Percentiles rank a stretch among this genome's conserved stretches.
Evolutionary conservation across 2,888 invertebrate genomes (phyloP).

Genomic region (Agrochola macilenta): DNA sequence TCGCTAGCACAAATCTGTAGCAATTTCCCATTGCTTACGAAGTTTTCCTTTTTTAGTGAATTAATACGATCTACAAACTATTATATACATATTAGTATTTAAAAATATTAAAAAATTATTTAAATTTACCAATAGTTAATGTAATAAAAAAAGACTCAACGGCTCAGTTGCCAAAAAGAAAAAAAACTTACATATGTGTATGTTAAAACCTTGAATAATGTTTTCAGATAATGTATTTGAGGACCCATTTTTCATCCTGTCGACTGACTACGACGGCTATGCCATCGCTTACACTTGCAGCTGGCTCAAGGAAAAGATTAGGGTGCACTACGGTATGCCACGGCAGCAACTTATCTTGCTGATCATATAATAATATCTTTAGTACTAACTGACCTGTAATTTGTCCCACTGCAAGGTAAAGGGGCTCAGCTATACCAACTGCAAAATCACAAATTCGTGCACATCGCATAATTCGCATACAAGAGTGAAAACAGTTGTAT

Average conservation of each 20-base stretch:
- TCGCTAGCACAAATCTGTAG: too few species aligned
- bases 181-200: too few species aligned
- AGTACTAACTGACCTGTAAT: neutral
- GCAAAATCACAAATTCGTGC: neutral
- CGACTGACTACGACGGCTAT: constrained; percentile 83
- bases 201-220: neutral
- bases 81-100: too few species aligned
- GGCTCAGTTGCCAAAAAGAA: too few species aligned
- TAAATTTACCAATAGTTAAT: too few species aligned
- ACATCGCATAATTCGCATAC: too few species aligned
- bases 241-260: constrained; percentile 83
- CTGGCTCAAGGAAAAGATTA: constrained; percentile 80
- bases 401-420: neutral
- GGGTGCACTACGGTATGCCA: constrained; percentile 83
- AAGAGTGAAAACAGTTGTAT: neutral
- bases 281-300: constrained; percentile 87
- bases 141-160: too few species aligned
- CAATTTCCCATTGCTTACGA: too few species aligned
- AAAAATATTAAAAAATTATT: too few species aligned
- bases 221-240: constrained; percentile 82
- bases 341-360: neutral
- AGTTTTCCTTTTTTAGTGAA: too few species aligned
- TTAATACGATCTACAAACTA: too few species aligned
- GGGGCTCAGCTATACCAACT: neutral
- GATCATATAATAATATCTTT: neutral